Conservation (phyloP, 2,797 vertebrate genomes). For the Novumbra hubbsi region DNA sequence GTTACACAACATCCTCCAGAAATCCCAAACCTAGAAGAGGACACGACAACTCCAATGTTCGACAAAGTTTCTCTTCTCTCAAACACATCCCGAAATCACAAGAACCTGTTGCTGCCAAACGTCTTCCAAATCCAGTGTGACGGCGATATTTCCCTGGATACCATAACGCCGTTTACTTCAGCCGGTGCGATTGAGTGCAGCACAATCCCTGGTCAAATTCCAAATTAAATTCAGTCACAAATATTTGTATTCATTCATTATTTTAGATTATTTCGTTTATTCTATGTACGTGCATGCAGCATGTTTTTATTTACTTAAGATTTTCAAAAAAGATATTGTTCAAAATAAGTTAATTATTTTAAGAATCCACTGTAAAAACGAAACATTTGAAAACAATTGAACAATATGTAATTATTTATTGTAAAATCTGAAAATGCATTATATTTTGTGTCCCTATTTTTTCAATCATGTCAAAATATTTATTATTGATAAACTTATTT, state of each 20-base stretch:
- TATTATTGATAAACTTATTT: background rate
- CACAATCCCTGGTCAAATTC: slow-evolving; percentile 62
- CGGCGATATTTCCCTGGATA: slow-evolving; percentile 48
- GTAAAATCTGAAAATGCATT: background rate
- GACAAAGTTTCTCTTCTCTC: slow-evolving; percentile 59
- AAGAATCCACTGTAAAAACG: background rate
- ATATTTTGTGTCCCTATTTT: background rate
- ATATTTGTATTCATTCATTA: background rate
- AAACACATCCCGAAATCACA: slow-evolving; percentile 32
- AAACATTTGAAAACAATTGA: background rate
- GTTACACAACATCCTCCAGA: slow-evolving; percentile 46
- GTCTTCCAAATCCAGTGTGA: slow-evolving; percentile 53
- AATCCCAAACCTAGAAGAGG: slow-evolving; percentile 27
- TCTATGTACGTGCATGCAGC: too few relatives aligned
- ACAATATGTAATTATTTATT: background rate
- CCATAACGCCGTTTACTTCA: slow-evolving; percentile 51
- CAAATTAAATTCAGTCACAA: slow-evolving; percentile 8
- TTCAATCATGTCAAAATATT: background rate
- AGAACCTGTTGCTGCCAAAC: slow-evolving; percentile 54
- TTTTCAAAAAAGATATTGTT: background rate
- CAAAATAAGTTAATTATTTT: background rate
- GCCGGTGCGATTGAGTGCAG: slow-evolving; percentile 31
- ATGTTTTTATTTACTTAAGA: too few relatives aligned
- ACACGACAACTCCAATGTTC: slow-evolving; percentile 43
- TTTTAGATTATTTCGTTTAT: background rate